Conservation (phyloP, 2,113 vertebrate genomes). For the Elachura formosa region DNA sequence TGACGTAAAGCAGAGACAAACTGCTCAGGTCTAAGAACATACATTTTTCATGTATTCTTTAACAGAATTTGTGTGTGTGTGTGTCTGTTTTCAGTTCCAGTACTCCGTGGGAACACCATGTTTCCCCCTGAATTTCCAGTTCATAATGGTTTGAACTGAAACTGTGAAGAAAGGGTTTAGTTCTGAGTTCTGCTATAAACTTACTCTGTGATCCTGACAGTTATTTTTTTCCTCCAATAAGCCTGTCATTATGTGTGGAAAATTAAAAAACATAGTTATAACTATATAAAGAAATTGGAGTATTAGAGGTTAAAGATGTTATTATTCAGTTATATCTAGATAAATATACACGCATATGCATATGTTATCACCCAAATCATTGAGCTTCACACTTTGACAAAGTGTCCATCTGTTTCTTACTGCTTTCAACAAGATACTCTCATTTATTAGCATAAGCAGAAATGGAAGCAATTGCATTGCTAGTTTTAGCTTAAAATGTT, state of each 20-base stretch:
- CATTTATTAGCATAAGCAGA: background rate
- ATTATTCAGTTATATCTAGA: background rate
- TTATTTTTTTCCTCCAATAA: background rate
- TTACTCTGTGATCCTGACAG: background rate
- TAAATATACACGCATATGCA: background rate
- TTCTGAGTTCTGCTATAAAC: background rate
- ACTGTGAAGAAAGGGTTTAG: background rate
- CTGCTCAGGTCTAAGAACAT: background rate
- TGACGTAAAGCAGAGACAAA: background rate
- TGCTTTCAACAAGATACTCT: background rate
- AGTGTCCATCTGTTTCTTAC: background rate
- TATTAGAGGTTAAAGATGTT: conserved; percentile 16
- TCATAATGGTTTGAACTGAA: background rate
- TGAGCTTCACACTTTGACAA: background rate
- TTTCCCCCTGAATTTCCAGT: background rate
- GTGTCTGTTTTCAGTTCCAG: background rate
- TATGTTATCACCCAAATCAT: background rate
- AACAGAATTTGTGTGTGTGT: background rate
- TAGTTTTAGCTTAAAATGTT: background rate
- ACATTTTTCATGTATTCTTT: background rate
- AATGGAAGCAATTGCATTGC: background rate
- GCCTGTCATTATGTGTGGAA: background rate
- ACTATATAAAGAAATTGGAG: background rate
- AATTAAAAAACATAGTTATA: background rate
- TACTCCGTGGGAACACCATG: background rate